These are phyloP conservation scores for Apodemus sylvaticus DNA, from an alignment of 2,113 vertebrate genomes.

Conservation along the genomic window DNA sequence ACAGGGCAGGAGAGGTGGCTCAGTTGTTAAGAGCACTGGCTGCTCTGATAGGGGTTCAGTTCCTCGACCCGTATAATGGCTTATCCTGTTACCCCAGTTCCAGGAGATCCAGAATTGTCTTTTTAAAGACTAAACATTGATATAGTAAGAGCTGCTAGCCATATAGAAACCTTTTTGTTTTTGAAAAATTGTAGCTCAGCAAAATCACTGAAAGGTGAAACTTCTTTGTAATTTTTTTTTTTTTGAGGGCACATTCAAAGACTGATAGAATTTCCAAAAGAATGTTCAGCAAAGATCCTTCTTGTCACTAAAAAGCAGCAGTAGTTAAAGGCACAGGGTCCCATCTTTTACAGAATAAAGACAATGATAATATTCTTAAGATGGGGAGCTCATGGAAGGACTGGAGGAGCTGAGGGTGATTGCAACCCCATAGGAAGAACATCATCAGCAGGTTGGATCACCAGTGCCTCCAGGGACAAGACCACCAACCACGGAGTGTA, in stretches of 20 bases:
- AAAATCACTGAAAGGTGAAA: slow-evolving; percentile 37
- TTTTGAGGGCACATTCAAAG: slow-evolving; percentile 3
- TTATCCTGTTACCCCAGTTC: not conserved
- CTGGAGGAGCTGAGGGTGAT: too few relatives aligned
- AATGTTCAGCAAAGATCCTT: slow-evolving; percentile 12
- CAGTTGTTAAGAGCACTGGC: not conserved
- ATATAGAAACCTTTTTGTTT: not conserved
- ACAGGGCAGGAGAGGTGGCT: not conserved
- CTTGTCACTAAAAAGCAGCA: not conserved
- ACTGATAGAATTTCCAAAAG: not conserved
- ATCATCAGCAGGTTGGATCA: too few relatives aligned
- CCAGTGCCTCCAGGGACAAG: too few relatives aligned
- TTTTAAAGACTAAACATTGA: slow-evolving; percentile 36
- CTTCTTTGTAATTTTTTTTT: not conserved
- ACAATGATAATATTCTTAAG: not conserved
- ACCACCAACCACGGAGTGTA: too few relatives aligned
- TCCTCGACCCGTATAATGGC: not conserved
- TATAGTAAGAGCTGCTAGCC: not conserved
- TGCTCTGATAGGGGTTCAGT: not conserved
- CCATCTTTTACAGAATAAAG: not conserved
- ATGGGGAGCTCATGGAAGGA: too few relatives aligned
- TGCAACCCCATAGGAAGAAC: too few relatives aligned
- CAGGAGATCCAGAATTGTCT: not conserved
- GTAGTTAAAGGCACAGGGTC: not conserved
- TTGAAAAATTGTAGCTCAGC: slow-evolving; percentile 9